Conservation (phyloP, 2,797 vertebrate species). For the Sandelia bainsii region DNA sequence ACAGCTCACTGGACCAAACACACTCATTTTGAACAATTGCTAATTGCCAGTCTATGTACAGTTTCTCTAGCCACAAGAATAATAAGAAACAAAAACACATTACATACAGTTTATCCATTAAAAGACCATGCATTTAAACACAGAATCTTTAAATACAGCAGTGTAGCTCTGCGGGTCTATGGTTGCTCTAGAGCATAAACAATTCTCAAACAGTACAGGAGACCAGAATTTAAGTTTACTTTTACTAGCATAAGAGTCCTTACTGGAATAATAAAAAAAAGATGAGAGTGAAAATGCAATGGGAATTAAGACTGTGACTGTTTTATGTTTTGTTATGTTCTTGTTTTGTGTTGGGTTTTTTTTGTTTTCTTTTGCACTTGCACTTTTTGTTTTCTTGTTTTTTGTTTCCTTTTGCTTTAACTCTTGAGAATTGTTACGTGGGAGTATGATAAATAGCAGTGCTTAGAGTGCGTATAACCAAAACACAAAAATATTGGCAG, state of each 20-base stretch:
- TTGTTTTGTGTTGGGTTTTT: conserved; percentile 50
- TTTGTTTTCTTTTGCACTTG: conserved; percentile 49
- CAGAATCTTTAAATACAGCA: conserved; percentile 39
- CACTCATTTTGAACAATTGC: conserved; percentile 67
- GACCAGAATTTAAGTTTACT: conserved; percentile 68
- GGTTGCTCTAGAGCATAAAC: conserved; percentile 37
- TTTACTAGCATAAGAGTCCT: conserved; percentile 53
- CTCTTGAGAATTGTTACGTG: conserved; percentile 68
- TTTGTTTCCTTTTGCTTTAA: conserved; percentile 63
- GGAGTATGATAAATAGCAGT: conserved; percentile 69
- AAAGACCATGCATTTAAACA: conserved; percentile 35
- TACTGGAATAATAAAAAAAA: conserved; percentile 76
- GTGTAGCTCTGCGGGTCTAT: conserved; percentile 10
- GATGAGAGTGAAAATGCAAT: conserved; percentile 72
- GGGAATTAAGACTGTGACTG: conserved; percentile 64
- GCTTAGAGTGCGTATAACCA: conserved; percentile 53
- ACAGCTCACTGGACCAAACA: conserved; percentile 65
- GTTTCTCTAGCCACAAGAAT: conserved; percentile 45
- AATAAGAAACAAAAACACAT: conserved; percentile 42
- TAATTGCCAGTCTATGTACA: conserved; percentile 59
- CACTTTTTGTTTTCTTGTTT: conserved; percentile 69
- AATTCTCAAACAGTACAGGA: conserved; percentile 38
- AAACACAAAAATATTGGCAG: conserved; percentile 67
- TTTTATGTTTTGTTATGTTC: conserved; percentile 55
- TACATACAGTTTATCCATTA: conserved; percentile 53